phyloP scores from a whole-genome alignment of 2,888 invertebrate species.

The Bombyx huttoni region DNA sequence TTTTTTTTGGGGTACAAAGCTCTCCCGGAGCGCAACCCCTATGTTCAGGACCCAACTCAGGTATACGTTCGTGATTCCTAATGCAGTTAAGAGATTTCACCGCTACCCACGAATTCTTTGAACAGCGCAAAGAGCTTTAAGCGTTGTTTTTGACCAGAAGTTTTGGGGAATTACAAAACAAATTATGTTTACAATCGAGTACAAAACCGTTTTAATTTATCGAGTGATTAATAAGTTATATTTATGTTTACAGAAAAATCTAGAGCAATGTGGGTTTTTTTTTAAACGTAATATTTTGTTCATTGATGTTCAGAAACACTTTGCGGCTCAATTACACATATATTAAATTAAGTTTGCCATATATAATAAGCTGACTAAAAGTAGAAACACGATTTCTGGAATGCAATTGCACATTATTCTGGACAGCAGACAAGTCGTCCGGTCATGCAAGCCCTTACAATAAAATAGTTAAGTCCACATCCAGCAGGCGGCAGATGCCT shows the following conservation, averaged over 20 bases:
- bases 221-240: too few relatives aligned
- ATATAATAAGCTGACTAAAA: too few relatives aligned
- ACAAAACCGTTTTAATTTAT: too few relatives aligned
- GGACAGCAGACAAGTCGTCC: constrained; percentile 22
- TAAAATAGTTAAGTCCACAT: constrained; percentile 42
- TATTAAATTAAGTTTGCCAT: too few relatives aligned
- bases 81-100: constrained; percentile 40
- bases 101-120: constrained; percentile 27
- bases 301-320: too few relatives aligned
- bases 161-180: too few relatives aligned
- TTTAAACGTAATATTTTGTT: too few relatives aligned
- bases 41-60: constrained; percentile 36
- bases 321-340: too few relatives aligned
- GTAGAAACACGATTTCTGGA: constrained; percentile 3
- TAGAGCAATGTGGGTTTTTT: too few relatives aligned
- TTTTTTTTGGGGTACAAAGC: constrained; percentile 55
- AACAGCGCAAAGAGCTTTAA: constrained; percentile 14
- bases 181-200: too few relatives aligned
- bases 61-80: constrained; percentile 43
- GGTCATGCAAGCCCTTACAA: constrained; percentile 27
- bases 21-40: constrained; percentile 47
- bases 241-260: too few relatives aligned
- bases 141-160: background rate
- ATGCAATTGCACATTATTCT: constrained; percentile 23
- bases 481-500: constrained; percentile 58